Evolutionary conservation across 2,797 vertebrate species (phyloP).

Genomic region (Chelidonichthys spinosus): DNA sequence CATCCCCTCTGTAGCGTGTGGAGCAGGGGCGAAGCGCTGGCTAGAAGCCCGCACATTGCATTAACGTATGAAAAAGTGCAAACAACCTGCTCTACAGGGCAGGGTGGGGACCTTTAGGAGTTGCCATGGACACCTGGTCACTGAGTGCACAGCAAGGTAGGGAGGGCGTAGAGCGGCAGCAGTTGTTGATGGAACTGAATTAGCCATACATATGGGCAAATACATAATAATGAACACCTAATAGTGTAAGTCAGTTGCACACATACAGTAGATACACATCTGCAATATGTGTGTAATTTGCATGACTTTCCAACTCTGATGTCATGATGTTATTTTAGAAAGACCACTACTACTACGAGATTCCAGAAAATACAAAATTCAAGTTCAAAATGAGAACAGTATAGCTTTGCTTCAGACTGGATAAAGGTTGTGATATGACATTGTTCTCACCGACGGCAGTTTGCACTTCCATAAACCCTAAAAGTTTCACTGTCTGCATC

Average conservation of each 20-base stretch:
- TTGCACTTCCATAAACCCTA: neutral
- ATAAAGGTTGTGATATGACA: constrained; percentile 1
- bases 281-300: neutral
- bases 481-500: neutral
- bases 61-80: constrained; percentile 58
- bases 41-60: constrained; percentile 53
- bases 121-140: constrained; percentile 60
- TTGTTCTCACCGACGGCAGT: neutral
- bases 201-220: neutral
- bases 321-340: constrained; percentile 10
- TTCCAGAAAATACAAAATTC: constrained; percentile 3
- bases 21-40: constrained; percentile 61
- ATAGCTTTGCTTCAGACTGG: neutral
- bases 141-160: constrained; percentile 43
- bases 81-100: constrained; percentile 50
- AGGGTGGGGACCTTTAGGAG: constrained; percentile 31
- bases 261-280: neutral
- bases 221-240: too few species aligned
- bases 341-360: neutral
- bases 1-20: constrained; percentile 55
- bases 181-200: constrained; percentile 18
- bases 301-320: constrained; percentile 12
- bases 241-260: constrained; percentile 5
- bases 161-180: constrained; percentile 4
- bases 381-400: neutral